phyloP scores from a whole-genome alignment of 2,888 invertebrate species.

The Acanthoscelides obtectus region DNA sequence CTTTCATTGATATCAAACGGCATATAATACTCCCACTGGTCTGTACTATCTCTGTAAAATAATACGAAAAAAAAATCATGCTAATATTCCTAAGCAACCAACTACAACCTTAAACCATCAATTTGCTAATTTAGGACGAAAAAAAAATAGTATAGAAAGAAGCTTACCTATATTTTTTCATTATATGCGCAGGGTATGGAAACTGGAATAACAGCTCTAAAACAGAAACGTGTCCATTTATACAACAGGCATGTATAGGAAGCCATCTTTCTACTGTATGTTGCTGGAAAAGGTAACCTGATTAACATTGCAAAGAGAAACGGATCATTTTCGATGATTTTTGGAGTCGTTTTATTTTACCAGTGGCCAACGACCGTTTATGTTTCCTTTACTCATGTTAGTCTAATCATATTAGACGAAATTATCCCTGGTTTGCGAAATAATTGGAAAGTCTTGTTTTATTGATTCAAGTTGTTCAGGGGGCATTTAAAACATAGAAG shows the following conservation, averaged over 20 bases:
- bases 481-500: too few species aligned
- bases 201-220: constrained; percentile 76
- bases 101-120: not conserved
- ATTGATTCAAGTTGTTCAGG: too few species aligned
- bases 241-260: constrained; percentile 88
- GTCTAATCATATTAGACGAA: too few species aligned
- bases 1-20: constrained; percentile 91
- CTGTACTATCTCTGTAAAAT: constrained; percentile 53
- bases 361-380: too few species aligned
- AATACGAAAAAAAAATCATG: not conserved
- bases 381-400: too few species aligned
- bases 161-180: constrained; percentile 55
- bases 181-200: constrained; percentile 70
- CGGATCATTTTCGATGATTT: too few species aligned
- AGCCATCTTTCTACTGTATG: constrained; percentile 89
- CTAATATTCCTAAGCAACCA: not conserved
- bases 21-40: constrained; percentile 76
- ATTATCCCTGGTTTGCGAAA: too few species aligned
- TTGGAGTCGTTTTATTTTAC: too few species aligned
- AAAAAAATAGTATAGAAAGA: not conserved
- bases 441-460: too few species aligned
- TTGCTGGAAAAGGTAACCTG: constrained; percentile 50
- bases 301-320: too few species aligned
- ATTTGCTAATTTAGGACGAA: not conserved
- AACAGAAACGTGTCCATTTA: constrained; percentile 77